These are phyloP conservation scores for Rhineura floridana DNA, from an alignment of 2,113 vertebrate genomes.

Conservation along the genomic window DNA sequence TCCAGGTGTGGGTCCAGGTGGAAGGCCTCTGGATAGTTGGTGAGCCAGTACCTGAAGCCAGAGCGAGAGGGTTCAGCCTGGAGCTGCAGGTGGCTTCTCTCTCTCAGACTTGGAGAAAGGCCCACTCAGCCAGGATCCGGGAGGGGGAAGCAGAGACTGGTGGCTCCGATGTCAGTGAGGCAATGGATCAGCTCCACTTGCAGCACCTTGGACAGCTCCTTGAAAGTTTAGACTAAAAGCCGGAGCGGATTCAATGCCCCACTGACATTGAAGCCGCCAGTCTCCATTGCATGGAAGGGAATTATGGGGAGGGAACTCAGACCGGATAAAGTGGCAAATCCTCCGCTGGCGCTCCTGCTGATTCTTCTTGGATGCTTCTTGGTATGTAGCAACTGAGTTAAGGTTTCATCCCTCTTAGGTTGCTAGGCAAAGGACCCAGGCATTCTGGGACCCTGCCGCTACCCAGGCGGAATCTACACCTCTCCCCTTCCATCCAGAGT, in stretches of 20 bases:
- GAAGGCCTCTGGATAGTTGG: constrained; percentile 81
- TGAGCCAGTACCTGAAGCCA: constrained; percentile 84
- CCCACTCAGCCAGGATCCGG: background rate
- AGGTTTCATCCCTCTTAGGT: constrained; percentile 42
- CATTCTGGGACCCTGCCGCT: background rate
- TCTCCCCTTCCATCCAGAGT: background rate
- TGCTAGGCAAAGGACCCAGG: background rate
- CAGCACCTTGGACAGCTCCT: no score
- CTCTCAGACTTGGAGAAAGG: no score
- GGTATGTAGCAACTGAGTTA: constrained; percentile 68
- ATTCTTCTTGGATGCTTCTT: constrained; percentile 45
- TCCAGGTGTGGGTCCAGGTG: constrained; percentile 82
- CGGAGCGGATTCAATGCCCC: no score
- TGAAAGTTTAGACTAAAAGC: no score
- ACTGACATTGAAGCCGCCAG: no score
- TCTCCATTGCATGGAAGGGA: background rate
- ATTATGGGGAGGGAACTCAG: background rate
- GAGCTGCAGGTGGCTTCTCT: background rate
- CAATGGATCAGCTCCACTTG: no score
- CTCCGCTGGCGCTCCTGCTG: constrained; percentile 49
- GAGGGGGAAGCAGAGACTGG: background rate
- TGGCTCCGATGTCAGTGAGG: no score
- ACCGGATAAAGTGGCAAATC: constrained; percentile 76
- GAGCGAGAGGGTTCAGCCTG: background rate
- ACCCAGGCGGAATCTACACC: background rate